Base-by-base conservation (phyloP, 2,888 invertebrate species). In the Cynaeus angustus region DNA sequence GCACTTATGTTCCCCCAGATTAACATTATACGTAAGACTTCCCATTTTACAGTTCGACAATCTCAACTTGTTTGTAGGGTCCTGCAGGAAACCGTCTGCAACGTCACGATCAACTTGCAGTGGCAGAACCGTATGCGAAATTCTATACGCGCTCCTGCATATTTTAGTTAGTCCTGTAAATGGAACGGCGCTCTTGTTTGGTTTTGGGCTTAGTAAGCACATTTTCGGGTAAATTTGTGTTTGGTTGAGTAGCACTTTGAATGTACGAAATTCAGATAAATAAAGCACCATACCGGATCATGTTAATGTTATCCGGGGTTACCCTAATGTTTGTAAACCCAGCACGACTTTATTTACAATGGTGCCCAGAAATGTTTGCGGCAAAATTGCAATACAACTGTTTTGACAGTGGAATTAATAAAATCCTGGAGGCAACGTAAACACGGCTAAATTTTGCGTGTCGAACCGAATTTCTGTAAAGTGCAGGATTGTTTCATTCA, bases 191-290 rank as follows among this genome's bases (percentile, higher is more conserved):
- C 72, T 72, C 72, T 75, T 78, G 77, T 79, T 79, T 78, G 77
- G 77, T 78, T 79, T 77, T 74, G 72, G 70, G 78, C 77, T 79
- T 78, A 77, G 76, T 72, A 74, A 76, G 75, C 75, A 78, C 77
- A 78, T 78, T 79, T 78, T 76, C 74, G 74, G 76, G 72, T 68
- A 74, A 78, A 76, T 79, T 78, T 77, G 78, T 71, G 72, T 78
- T 79, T 73, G 75, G 76, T 74, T 75, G 74, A 75, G 77, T 77
- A 74, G 74, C 74, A 75, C 76, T 78, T 73, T 72, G 72, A 77
- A 78, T 74, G 70, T 72, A 75, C 75, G 75, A 73, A 74, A 72
- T 73, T 74, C 71, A 75, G 76, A 79, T 79, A 78, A 78, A 79
- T 76, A 79, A 75, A 77, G 74, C 71, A 68, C 71, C 72, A 74